phyloP scores from a whole-genome alignment of 2,888 invertebrate genomes.

The Sturmia bella region DNA sequence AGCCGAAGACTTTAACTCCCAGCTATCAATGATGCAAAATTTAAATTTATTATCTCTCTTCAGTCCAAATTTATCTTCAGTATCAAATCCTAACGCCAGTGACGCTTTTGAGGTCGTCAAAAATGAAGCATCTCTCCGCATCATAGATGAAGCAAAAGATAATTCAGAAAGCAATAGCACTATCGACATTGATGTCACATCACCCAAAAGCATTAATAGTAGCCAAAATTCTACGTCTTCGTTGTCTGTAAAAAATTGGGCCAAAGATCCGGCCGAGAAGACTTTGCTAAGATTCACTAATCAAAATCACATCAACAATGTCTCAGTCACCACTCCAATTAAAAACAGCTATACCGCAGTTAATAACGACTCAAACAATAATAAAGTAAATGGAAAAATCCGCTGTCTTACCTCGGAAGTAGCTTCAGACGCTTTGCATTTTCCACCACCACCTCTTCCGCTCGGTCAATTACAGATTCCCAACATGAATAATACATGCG shows the following conservation, averaged over 20 bases:
- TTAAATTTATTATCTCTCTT: constrained; percentile 83
- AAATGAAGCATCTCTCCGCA: constrained; percentile 27
- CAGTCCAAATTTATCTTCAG: constrained; percentile 78
- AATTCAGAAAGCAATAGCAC: constrained; percentile 15
- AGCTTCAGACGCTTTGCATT: constrained; percentile 36
- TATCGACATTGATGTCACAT: constrained; percentile 5
- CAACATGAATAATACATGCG: constrained; percentile 68
- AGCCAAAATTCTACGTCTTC: constrained; percentile 72
- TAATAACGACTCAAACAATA: constrained; percentile 76
- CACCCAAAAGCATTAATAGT: constrained; percentile 34
- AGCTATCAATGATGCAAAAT: constrained; percentile 84
- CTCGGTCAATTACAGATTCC: constrained; percentile 71
- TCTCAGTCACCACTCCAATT: constrained; percentile 28
- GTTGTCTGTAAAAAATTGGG: constrained; percentile 79
- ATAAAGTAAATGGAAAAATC: constrained; percentile 69
- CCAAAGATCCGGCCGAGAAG: constrained; percentile 75
- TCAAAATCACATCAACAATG: background rate
- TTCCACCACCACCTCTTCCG: constrained; percentile 51
- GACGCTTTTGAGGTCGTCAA: constrained; percentile 50
- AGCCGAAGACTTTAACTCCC: constrained; percentile 82
- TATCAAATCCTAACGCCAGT: constrained; percentile 68
- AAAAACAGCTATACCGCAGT: constrained; percentile 34
- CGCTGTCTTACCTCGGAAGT: constrained; percentile 15
- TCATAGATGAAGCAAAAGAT: constrained; percentile 58
- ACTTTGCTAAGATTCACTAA: constrained; percentile 35